Percentiles rank a stretch among this genome's conserved stretches.
These are phyloP conservation scores for Mormyrus hasselquistii DNA, from an alignment of 2,797 vertebrate genomes.

Conservation along the genomic window DNA sequence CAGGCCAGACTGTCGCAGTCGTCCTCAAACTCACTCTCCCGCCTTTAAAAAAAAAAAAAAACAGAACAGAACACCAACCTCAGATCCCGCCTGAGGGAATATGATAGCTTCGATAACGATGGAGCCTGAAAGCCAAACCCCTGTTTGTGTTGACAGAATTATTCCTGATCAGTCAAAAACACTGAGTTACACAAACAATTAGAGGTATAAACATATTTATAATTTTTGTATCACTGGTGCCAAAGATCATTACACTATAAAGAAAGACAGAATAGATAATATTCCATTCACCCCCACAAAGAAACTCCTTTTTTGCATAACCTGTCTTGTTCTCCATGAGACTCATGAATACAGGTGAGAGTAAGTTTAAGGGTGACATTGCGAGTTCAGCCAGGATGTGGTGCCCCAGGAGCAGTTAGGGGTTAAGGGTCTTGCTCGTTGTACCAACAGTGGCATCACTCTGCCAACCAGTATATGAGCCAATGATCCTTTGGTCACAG, in stretches of 20 bases:
- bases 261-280: neutral
- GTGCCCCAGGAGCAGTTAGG: neutral
- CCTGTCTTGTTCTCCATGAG: neutral
- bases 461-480: neutral
- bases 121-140: neutral
- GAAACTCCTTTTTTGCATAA: neutral
- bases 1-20: slow-evolving; percentile 95
- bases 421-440: neutral
- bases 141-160: neutral
- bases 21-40: slow-evolving; percentile 95
- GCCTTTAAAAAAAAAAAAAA: slow-evolving; percentile 47
- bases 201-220: neutral
- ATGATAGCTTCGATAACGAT: neutral
- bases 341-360: neutral
- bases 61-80: neutral
- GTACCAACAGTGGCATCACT: neutral
- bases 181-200: neutral
- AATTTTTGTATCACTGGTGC: neutral
- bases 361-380: neutral
- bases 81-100: neutral
- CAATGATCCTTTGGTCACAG: neutral
- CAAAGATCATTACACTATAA: neutral
- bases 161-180: slow-evolving; percentile 7
- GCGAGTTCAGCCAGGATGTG: neutral
- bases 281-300: neutral